Evolutionary conservation across 2,113 vertebrate species (phyloP).

Genomic region (Datnioides undecimradiatus): DNA sequence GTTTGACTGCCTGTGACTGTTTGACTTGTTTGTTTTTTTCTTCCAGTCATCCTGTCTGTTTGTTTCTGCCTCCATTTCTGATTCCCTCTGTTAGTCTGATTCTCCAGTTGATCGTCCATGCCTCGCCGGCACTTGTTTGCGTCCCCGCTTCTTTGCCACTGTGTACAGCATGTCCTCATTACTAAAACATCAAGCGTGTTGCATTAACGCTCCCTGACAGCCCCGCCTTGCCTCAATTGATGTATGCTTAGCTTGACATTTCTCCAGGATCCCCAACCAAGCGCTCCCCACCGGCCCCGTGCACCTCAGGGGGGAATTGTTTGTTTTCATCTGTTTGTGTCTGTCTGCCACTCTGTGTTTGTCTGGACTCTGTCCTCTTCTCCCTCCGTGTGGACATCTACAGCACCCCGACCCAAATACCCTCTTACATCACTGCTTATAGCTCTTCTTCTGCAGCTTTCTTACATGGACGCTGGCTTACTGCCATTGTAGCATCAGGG

Average conservation of each 20-base stretch:
- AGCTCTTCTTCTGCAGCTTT: neutral
- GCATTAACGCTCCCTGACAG: slow-evolving; percentile 72
- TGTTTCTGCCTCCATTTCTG: slow-evolving; percentile 39
- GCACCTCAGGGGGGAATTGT: slow-evolving; percentile 26
- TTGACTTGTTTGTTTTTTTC: slow-evolving; percentile 5
- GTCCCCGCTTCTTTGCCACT: slow-evolving; percentile 27
- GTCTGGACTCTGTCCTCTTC: slow-evolving; percentile 3
- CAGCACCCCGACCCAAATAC: neutral
- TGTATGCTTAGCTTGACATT: slow-evolving; percentile 75
- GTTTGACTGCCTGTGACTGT: neutral
- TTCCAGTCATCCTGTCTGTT: slow-evolving; percentile 23
- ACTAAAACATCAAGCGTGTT: slow-evolving; percentile 71
- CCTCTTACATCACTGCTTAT: neutral
- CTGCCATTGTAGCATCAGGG: neutral
- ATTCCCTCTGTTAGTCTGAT: slow-evolving; percentile 40
- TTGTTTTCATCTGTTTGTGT: slow-evolving; percentile 52
- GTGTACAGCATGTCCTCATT: slow-evolving; percentile 65
- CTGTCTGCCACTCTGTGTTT: slow-evolving; percentile 15
- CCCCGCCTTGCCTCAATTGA: slow-evolving; percentile 63
- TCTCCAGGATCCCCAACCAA: slow-evolving; percentile 49
- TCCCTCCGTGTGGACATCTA: neutral
- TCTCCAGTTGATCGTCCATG: slow-evolving; percentile 36
- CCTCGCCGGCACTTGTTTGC: slow-evolving; percentile 40
- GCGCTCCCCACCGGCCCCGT: neutral
- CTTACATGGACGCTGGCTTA: neutral